Base-by-base conservation (phyloP, 2,888 invertebrate genomes). In the Sarcophaga carnaria region DNA sequence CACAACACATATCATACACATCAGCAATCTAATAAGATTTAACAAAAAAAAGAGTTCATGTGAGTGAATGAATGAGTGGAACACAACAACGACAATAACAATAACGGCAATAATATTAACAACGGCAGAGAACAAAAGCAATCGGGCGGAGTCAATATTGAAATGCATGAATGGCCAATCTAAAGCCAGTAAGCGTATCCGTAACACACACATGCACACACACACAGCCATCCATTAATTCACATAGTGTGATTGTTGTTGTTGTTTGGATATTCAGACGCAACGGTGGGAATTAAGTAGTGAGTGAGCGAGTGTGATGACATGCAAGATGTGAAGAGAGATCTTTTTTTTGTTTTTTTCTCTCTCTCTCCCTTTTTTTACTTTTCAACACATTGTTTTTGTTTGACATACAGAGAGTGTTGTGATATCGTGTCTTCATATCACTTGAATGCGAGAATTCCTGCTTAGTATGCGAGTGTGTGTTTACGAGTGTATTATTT, bases 131-230 rank as follows among this genome's bases (percentile, higher is more conserved):
- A 76, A 80, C 71, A 64, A 85, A 87, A 87, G 91, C 91, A 92
- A 91, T 90, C 92, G 93, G 93, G 93, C 92, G 93, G 93, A 92
- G 93, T 91, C 92, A 92, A 91, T 92, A 92, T 90, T 90, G 90
- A 89, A 91, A 93, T 92, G 93, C 92, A 92, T 93, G 93, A 93
- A 93, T 90, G 93, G 93, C 93, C 93, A 93, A 93, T 93, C 93
- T 93, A 91, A 92, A 92, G 91, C 92, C 92, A 93, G 92, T 91
- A 90, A 93, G 92, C 93, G 92, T 93, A 91, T 92, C 93, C 91
- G 91, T 90, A 91, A 91, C 91, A 91, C 91, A 49, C 14, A 12
- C 49, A 49, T 70, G 25, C 14, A 49, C 49, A 49, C 54, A 14
- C 49, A 49, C 54, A 14, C n/a, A 67, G 17, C 5, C 12, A 14